These are phyloP conservation scores for Brachyopa scutellaris DNA, from an alignment of 2,888 invertebrate species.

Conservation along the genomic window DNA sequence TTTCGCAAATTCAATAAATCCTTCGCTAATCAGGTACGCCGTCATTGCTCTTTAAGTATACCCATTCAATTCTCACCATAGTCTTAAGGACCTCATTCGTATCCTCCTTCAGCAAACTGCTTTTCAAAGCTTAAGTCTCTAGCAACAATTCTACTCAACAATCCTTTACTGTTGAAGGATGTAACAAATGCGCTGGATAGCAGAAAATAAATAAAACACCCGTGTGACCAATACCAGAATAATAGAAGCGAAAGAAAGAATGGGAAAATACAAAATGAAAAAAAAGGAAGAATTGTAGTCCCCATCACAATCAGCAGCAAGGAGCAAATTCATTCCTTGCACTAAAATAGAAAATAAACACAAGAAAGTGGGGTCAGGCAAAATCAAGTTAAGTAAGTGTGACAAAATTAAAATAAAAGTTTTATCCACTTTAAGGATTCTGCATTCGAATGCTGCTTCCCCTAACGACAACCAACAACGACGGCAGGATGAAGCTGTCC, in stretches of 20 bases:
- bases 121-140: conserved; percentile 10
- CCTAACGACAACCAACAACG: conserved; percentile 31
- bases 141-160: conserved; percentile 46
- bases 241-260: conserved; percentile 37
- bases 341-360: conserved; percentile 20
- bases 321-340: conserved; percentile 37
- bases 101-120: not conserved
- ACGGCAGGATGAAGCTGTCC: conserved; percentile 52
- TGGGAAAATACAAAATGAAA: not conserved
- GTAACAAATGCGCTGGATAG: conserved; percentile 45
- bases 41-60: too few species aligned
- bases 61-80: too few species aligned
- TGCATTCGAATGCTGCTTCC: conserved; percentile 61
- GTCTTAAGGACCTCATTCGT: too few species aligned
- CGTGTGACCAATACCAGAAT: conserved; percentile 8
- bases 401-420: conserved; percentile 71
- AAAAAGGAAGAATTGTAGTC: conserved; percentile 5
- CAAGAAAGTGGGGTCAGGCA: conserved; percentile 12
- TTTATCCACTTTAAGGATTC: conserved; percentile 69
- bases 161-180: conserved; percentile 18
- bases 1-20: too few species aligned
- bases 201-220: not conserved
- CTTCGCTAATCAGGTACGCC: too few species aligned
- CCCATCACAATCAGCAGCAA: conserved; percentile 42
- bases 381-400: conserved; percentile 70